A percentile compares a stretch with the other conserved stretches of the same genome.
Conservation (phyloP, 2,797 vertebrate species). For the Dendrocincla fuliginosa region DNA sequence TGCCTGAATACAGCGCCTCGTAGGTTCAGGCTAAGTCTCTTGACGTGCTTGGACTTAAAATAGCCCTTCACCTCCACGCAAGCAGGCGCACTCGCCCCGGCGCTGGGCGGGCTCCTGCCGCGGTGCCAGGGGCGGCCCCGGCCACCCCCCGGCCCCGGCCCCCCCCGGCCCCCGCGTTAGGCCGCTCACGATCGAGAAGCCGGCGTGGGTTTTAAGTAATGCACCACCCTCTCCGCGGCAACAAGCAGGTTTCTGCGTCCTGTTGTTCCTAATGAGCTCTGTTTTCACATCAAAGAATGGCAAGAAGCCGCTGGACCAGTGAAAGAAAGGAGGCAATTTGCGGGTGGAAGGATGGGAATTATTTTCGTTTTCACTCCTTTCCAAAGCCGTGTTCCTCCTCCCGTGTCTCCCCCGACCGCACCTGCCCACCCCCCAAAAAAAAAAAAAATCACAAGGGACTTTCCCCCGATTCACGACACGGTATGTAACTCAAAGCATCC, state of each 20-base stretch:
- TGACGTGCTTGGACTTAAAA: slow-evolving; percentile 68
- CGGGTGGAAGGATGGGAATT: neutral
- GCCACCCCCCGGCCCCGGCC: neutral
- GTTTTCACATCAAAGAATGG: neutral
- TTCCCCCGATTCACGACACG: neutral
- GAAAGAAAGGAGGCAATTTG: neutral
- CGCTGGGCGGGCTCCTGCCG: slow-evolving; percentile 36
- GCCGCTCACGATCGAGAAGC: slow-evolving; percentile 51
- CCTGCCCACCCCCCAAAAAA: neutral
- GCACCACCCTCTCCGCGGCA: slow-evolving; percentile 54
- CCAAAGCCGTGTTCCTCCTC: neutral
- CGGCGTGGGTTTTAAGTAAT: slow-evolving; percentile 8
- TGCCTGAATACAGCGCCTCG: slow-evolving; percentile 21
- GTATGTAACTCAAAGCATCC: neutral
- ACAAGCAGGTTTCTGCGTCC: slow-evolving; percentile 38
- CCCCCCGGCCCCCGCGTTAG: slow-evolving; percentile 52
- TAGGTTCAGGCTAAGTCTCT: slow-evolving; percentile 22
- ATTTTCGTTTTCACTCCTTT: neutral
- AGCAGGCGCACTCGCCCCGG: slow-evolving; percentile 6
- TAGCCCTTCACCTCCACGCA: slow-evolving; percentile 57
- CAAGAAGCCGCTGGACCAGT: slow-evolving; percentile 6
- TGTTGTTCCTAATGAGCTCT: neutral
- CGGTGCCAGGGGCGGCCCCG: slow-evolving; percentile 38
- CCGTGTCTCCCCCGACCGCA: neutral
- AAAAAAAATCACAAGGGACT: neutral